These are phyloP conservation scores for Pangasius djambal DNA, from an alignment of 2,797 vertebrate species.

Conservation along the genomic window DNA sequence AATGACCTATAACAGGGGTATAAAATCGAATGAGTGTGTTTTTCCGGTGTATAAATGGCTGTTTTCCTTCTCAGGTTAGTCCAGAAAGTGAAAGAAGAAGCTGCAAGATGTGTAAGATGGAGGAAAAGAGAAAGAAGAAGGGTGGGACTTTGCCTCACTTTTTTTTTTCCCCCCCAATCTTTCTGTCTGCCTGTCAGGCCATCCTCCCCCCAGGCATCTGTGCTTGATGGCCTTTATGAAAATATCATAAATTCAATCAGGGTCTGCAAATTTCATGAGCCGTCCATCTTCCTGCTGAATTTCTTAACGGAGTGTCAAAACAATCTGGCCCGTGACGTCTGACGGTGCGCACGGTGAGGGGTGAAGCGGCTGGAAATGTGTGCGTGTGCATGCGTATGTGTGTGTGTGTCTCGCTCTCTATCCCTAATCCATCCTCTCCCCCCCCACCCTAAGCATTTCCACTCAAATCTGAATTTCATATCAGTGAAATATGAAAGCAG, in stretches of 20 bases:
- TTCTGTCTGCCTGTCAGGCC: conserved; percentile 54
- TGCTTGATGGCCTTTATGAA: conserved; percentile 87
- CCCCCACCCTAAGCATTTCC: conserved; percentile 12
- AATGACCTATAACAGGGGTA: not conserved
- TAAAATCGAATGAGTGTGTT: not conserved
- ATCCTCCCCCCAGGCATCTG: conserved; percentile 77
- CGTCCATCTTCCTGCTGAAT: conserved; percentile 85
- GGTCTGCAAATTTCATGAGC: conserved; percentile 95
- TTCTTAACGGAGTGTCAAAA: conserved; percentile 91
- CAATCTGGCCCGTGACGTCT: conserved; percentile 83
- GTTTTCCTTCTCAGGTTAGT: not conserved
- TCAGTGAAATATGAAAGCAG: conserved; percentile 69
- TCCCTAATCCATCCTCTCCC: conserved; percentile 27
- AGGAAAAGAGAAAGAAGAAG: conserved; percentile 21
- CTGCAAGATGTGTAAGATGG: conserved; percentile 2
- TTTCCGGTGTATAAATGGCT: not conserved
- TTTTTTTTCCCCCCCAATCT: conserved; percentile 61
- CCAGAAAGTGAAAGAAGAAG: not conserved
- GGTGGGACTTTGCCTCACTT: conserved; percentile 54
- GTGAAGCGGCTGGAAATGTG: conserved; percentile 75
- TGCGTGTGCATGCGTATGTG: conserved; percentile 12
- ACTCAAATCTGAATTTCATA: conserved; percentile 77
- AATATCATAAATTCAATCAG: conserved; percentile 92
- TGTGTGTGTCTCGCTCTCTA: conserved; percentile 33
- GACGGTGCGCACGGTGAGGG: conserved; percentile 85